Conservation (phyloP, 2,888 invertebrate genomes). For the Epinotia ramella region DNA sequence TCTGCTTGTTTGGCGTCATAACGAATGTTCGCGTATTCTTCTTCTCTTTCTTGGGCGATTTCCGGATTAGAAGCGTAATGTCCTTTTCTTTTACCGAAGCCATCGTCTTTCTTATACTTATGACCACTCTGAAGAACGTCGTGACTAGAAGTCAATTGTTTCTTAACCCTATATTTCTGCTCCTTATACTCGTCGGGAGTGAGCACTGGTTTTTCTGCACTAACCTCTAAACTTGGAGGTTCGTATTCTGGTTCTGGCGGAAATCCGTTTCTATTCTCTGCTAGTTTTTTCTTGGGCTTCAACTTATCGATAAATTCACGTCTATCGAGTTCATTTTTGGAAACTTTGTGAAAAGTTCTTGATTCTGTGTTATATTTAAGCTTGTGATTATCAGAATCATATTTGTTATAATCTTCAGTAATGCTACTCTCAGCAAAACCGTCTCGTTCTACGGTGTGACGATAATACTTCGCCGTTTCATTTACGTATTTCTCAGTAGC, state of each 20-base stretch:
- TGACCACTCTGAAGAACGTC: conserved; percentile 76
- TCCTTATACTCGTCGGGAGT: conserved; percentile 86
- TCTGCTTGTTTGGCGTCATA: conserved; percentile 72
- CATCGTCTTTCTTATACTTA: conserved; percentile 78
- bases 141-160: conserved; percentile 80
- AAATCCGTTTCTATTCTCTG: conserved; percentile 69
- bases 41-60: conserved; percentile 82
- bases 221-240: conserved; percentile 88
- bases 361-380: conserved; percentile 77
- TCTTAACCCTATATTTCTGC: conserved; percentile 79
- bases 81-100: conserved; percentile 79
- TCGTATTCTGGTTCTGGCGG: conserved; percentile 85
- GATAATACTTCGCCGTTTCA: conserved; percentile 85
- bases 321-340: conserved; percentile 72
- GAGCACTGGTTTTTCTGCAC: conserved; percentile 82
- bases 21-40: conserved; percentile 78
- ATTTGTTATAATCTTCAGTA: conserved; percentile 81
- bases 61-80: conserved; percentile 87
- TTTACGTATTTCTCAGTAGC: conserved; percentile 84
- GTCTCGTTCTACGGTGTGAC: conserved; percentile 84
- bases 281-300: conserved; percentile 64
- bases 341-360: conserved; percentile 69
- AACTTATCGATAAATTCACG: conserved; percentile 72
- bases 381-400: conserved; percentile 78
- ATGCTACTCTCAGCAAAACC: conserved; percentile 82